Percentiles rank a stretch among this genome's conserved stretches.
These are phyloP conservation scores for Emydocephalus ijimae DNA, from an alignment of 2,113 vertebrate species.

Conservation along the genomic window DNA sequence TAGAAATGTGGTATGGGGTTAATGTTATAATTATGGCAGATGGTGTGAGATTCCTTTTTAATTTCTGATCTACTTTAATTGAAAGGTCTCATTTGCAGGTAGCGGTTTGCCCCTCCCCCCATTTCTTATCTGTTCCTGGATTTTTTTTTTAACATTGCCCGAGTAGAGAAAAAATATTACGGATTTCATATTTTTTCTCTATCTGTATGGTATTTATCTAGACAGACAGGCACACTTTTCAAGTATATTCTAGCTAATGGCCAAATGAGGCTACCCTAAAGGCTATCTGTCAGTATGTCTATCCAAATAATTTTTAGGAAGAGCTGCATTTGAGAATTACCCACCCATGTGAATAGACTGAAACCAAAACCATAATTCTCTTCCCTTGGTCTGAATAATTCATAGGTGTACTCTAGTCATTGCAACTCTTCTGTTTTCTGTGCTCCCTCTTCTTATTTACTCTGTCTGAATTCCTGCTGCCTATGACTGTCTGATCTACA, in stretches of 20 bases:
- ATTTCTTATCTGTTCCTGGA: background rate
- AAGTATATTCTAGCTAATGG: background rate
- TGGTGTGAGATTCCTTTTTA: background rate
- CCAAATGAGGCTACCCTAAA: background rate
- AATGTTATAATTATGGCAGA: background rate
- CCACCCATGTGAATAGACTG: background rate
- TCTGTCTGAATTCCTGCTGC: slow-evolving; percentile 33
- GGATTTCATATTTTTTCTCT: background rate
- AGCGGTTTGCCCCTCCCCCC: background rate
- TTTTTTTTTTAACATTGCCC: background rate
- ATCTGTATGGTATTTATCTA: background rate
- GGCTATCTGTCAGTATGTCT: background rate
- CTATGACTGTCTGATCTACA: slow-evolving; percentile 28
- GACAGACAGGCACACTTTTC: background rate
- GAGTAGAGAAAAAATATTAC: background rate
- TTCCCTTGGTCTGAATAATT: slow-evolving; percentile 13
- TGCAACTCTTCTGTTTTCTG: slow-evolving; percentile 18
- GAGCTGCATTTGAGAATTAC: background rate
- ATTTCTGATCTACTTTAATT: background rate
- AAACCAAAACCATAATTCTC: slow-evolving; percentile 3
- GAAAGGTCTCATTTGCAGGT: background rate
- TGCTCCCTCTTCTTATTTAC: slow-evolving; percentile 26
- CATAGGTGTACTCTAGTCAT: slow-evolving; percentile 4
- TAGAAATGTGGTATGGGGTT: background rate
- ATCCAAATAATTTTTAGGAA: background rate